Conservation (phyloP, 2,113 vertebrate genomes). For the Reinhardtius hippoglossoides region DNA sequence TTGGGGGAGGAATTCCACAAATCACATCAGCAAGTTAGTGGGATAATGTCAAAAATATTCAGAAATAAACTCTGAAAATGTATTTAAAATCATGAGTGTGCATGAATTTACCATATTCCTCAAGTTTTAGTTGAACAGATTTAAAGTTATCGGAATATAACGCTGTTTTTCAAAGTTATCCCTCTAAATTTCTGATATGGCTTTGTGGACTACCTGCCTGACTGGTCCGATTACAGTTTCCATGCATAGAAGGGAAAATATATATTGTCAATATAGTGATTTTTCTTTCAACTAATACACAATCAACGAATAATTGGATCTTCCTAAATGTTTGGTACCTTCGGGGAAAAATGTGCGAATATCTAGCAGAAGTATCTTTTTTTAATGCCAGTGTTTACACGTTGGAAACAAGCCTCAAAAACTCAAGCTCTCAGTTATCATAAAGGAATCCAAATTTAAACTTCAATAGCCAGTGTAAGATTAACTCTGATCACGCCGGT, state of each 20-base stretch:
- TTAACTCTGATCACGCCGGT: background rate
- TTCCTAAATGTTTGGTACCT: background rate
- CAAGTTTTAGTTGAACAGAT: background rate
- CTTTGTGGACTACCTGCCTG: slow-evolving; percentile 25
- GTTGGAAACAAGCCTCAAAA: slow-evolving; percentile 26
- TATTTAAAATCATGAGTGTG: slow-evolving; percentile 36
- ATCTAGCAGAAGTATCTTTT: background rate
- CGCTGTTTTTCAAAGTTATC: slow-evolving; percentile 1
- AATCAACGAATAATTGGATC: slow-evolving; percentile 21
- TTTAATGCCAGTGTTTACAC: slow-evolving; percentile 13
- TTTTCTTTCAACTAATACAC: slow-evolving; percentile 29
- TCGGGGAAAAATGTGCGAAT: background rate
- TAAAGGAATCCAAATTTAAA: slow-evolving; percentile 13
- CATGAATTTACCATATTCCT: slow-evolving; percentile 1
- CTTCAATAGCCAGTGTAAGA: background rate
- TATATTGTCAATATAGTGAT: slow-evolving; percentile 7
- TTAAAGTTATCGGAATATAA: slow-evolving; percentile 15
- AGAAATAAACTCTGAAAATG: slow-evolving; percentile 1
- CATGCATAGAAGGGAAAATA: slow-evolving; percentile 5
- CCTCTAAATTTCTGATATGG: background rate
- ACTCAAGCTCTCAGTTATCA: slow-evolving; percentile 17
- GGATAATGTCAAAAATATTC: slow-evolving; percentile 2
- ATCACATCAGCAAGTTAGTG: slow-evolving; percentile 1
- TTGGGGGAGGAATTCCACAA: slow-evolving; percentile 37
- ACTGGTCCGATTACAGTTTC: slow-evolving; percentile 38